These are phyloP conservation scores for Chrysoperla carnea DNA, from an alignment of 1,140 invertebrate species.

Conservation along the genomic window DNA sequence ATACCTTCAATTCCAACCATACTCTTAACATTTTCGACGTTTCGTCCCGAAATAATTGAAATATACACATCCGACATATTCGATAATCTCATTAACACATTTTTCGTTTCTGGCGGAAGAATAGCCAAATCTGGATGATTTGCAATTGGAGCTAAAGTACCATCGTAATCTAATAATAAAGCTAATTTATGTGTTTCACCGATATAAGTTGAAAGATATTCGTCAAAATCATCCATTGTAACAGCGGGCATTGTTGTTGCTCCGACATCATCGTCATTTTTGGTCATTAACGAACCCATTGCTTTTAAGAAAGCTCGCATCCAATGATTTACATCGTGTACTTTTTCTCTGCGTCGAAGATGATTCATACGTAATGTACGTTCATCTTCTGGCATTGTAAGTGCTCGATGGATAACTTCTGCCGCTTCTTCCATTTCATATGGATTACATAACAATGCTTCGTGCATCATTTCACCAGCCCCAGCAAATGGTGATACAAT, in stretches of 20 bases:
- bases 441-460: conserved; percentile 69
- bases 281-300: conserved; percentile 48
- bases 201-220: conserved; percentile 71
- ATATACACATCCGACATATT: conserved; percentile 79
- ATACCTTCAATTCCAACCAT: conserved; percentile 82
- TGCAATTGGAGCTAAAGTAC: conserved; percentile 73
- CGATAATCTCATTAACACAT: conserved; percentile 63
- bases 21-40: conserved; percentile 71
- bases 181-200: conserved; percentile 71
- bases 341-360: conserved; percentile 56
- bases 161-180: conserved; percentile 75
- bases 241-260: conserved; percentile 69
- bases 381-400: conserved; percentile 83
- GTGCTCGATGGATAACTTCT: conserved; percentile 67
- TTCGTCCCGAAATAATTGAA: conserved; percentile 71
- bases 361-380: conserved; percentile 72
- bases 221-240: conserved; percentile 73
- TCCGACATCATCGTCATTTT: conserved; percentile 63
- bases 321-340: conserved; percentile 78
- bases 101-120: conserved; percentile 67
- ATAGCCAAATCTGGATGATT: conserved; percentile 76
- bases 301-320: conserved; percentile 74
- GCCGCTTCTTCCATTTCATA: conserved; percentile 77
- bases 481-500: conserved; percentile 83
- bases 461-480: conserved; percentile 81